Percentiles rank a stretch among this genome's conserved stretches.
Conservation (phyloP, 1,140 invertebrate genomes). For the Trichonephila clavipes region DNA sequence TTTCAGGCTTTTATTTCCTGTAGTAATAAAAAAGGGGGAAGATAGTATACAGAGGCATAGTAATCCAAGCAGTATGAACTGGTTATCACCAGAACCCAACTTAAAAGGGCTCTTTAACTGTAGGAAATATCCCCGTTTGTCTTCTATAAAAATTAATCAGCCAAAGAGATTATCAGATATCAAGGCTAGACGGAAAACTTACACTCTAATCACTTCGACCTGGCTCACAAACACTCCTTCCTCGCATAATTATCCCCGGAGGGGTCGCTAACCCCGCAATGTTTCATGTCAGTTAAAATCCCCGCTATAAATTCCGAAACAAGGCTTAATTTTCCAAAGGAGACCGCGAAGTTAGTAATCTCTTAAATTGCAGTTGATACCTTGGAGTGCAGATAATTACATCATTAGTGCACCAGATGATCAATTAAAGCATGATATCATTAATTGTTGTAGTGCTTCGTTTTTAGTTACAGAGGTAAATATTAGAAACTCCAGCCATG, state of each 20-base stretch:
- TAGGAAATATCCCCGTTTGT: not conserved
- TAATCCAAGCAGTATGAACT: not conserved
- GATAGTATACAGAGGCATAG: no score
- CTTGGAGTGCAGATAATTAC: slow-evolving; percentile 65
- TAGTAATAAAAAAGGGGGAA: no score
- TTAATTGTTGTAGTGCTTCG: slow-evolving; percentile 35
- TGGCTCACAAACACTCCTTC: not conserved
- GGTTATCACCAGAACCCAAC: not conserved
- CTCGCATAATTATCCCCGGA: slow-evolving; percentile 53
- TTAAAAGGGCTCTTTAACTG: not conserved
- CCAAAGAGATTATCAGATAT: slow-evolving; percentile 20
- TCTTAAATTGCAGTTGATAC: slow-evolving; percentile 73
- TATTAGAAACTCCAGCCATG: not conserved
- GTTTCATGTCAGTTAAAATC: slow-evolving; percentile 72
- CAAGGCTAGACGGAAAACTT: slow-evolving; percentile 47
- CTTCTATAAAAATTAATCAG: slow-evolving; percentile 60
- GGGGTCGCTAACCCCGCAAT: slow-evolving; percentile 51
- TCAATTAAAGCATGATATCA: slow-evolving; percentile 73
- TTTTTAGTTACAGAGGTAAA: slow-evolving; percentile 10
- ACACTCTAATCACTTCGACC: slow-evolving; percentile 46
- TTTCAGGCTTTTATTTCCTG: no score
- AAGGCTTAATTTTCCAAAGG: slow-evolving; percentile 62
- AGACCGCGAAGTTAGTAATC: slow-evolving; percentile 53
- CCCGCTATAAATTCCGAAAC: slow-evolving; percentile 66
- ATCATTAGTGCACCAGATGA: slow-evolving; percentile 62